Conservation (phyloP, 2,113 vertebrate genomes). For the Stomatorhinus ivindoensis region DNA sequence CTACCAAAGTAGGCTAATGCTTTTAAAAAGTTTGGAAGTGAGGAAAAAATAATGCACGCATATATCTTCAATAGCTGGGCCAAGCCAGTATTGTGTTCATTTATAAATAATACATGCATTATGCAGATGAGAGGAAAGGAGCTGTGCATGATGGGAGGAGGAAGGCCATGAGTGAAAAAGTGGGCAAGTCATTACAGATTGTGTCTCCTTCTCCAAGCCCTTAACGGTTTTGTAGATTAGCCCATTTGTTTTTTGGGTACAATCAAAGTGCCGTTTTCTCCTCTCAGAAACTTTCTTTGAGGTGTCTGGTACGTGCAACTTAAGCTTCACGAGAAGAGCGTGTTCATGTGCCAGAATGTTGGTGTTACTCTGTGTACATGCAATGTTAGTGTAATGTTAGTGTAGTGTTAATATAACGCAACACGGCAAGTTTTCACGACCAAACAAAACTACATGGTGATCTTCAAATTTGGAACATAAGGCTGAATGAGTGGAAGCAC, state of each 20-base stretch:
- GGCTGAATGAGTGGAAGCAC: neutral
- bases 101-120: conserved; percentile 18
- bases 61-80: conserved; percentile 16
- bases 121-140: conserved; percentile 15
- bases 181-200: neutral
- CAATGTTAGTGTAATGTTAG: neutral
- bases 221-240: neutral
- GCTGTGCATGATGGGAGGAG: neutral
- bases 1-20: conserved; percentile 1
- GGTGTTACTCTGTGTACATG: neutral
- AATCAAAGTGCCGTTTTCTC: neutral
- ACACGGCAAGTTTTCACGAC: neutral
- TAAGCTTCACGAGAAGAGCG: neutral
- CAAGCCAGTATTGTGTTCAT: conserved; percentile 5
- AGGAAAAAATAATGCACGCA: conserved; percentile 5
- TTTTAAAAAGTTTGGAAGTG: conserved; percentile 8
- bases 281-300: neutral
- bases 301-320: neutral
- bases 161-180: conserved; percentile 3
- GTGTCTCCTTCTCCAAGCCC: neutral
- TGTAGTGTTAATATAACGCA: neutral
- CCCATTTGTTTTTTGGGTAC: neutral
- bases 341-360: neutral
- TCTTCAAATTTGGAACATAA: neutral
- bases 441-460: neutral